Base-by-base conservation (phyloP, 2,888 invertebrate genomes). In the Drosophila helvetica region DNA sequence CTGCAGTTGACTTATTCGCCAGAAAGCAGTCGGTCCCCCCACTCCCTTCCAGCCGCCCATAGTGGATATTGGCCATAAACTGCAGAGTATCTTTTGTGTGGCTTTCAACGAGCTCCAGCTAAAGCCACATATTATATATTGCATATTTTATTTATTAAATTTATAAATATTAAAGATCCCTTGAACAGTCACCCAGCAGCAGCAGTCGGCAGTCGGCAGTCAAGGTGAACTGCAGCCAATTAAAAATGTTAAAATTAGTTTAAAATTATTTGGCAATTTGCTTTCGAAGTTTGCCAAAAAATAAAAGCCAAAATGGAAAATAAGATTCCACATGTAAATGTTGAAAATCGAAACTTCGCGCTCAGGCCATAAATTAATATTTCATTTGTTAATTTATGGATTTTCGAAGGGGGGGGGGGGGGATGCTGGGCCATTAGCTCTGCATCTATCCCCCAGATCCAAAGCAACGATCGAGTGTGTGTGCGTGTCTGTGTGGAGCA, bases 201-300 rank as follows among this genome's bases (percentile, higher is more conserved):
- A n/a, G 42, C 56, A 56, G 17, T n/a, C 47, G 70, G 46, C 59
- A 59, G 17, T n/a, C 50, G 70, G 30, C 59, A 55, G 65, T 68
- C 85, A 80, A 80, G 80, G 80, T 69, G 53, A 80, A 71, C 85
- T 67, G 58, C 64, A 66, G 57, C 54, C 54, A 73, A 73, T 72
- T 74, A 74, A 68, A 74, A 74, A 74, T 67, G 75, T 73, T 75
- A 43, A 75, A 73, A 59, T 66, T 74, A 53, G 67, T 54, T 73
- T 67, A 70, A 63, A 55, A 63, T 53, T 53, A 64, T 82, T 70
- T 81, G 74, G 87, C 77, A 87, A 82, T 71, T 69, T 54, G 71
- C 85, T 86, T 84, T 82, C 85, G 51, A 70, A 68, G 74, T 74
- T 80, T 82, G 81, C 77, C 57, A 86, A 86, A 81, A 64, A 82